phyloP scores from a whole-genome alignment of 2,113 vertebrate species.

The Herpailurus yagouaroundi region DNA sequence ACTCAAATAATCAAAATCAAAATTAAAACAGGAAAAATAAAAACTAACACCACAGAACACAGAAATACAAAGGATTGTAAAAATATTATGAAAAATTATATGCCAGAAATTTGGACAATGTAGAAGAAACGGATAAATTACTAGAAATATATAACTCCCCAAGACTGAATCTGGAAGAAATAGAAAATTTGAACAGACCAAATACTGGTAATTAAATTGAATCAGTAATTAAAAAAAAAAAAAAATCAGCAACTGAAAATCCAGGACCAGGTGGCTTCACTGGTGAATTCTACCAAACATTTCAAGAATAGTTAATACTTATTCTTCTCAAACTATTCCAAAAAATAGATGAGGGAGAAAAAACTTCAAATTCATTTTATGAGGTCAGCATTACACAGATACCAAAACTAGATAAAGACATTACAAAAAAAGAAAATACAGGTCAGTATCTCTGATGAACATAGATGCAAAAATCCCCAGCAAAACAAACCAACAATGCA shows the following conservation, averaged over 20 bases:
- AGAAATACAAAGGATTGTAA: background rate
- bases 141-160: background rate
- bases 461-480: background rate
- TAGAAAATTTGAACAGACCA: background rate
- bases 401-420: background rate
- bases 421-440: background rate
- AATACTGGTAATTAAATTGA: background rate
- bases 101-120: background rate
- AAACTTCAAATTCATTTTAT: background rate
- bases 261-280: background rate
- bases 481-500: background rate
- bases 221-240: background rate
- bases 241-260: background rate
- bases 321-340: background rate
- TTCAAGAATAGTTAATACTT: background rate
- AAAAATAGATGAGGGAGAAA: background rate
- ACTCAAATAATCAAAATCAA: background rate
- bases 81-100: background rate
- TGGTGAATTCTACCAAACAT: background rate
- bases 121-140: no score
- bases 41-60: background rate
- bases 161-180: background rate
- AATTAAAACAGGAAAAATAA: background rate
- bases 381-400: background rate
- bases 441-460: background rate